These are phyloP conservation scores for Dioctria linearis DNA, from an alignment of 2,888 invertebrate species.

Conservation along the genomic window DNA sequence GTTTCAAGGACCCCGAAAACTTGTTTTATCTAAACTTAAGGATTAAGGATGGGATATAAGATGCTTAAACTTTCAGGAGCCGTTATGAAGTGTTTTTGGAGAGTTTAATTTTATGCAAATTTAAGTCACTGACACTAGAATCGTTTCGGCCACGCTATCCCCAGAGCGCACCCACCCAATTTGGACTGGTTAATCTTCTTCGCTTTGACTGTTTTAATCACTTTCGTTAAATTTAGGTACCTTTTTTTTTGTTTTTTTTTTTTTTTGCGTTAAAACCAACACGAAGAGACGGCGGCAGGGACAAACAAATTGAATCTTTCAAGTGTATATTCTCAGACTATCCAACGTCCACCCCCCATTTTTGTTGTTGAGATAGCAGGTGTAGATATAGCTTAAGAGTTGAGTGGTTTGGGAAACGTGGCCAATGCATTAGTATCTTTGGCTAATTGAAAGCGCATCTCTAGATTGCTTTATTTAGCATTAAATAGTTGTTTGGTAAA, in stretches of 20 bases:
- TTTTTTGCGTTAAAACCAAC: background rate
- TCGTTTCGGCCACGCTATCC: background rate
- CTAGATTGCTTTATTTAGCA: conserved; percentile 23
- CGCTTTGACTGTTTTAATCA: conserved; percentile 34
- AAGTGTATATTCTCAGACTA: background rate
- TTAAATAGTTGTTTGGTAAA: too few species aligned
- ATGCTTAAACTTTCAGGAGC: conserved; percentile 36
- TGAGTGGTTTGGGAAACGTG: background rate
- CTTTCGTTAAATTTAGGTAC: background rate
- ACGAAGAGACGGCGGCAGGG: background rate
- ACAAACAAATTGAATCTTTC: background rate
- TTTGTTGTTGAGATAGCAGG: background rate
- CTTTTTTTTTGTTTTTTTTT: background rate
- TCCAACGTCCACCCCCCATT: background rate
- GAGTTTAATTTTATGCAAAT: conserved; percentile 44
- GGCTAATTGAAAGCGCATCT: conserved; percentile 37
- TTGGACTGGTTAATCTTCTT: conserved; percentile 15
- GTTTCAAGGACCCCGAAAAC: conserved; percentile 34
- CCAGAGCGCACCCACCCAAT: background rate
- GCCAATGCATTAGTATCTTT: conserved; percentile 17
- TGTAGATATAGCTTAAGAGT: conserved; percentile 4
- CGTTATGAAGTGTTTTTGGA: conserved; percentile 39
- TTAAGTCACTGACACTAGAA: conserved; percentile 43
- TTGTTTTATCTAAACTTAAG: conserved; percentile 40
- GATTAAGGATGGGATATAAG: conserved; percentile 27